Evolutionary conservation across 2,888 invertebrate genomes (phyloP).

Genomic region (Smittia sp.): DNA sequence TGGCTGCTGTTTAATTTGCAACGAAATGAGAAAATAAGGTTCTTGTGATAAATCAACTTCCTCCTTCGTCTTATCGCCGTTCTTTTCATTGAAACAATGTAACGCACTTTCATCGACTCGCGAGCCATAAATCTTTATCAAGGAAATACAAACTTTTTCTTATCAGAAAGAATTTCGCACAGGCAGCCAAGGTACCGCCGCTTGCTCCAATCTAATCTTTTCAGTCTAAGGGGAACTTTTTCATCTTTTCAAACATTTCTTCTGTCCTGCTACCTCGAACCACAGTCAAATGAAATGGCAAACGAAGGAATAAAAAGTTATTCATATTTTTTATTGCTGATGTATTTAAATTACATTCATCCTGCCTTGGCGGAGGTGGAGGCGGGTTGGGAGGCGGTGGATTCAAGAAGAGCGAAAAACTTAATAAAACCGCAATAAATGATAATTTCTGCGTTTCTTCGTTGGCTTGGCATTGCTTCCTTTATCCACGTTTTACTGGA

Average conservation of each 20-base stretch:
- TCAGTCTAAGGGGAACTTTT: too few relatives aligned
- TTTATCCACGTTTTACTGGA: not conserved
- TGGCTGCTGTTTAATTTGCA: not conserved
- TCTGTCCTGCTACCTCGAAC: too few relatives aligned
- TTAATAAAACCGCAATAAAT: slow-evolving; percentile 10
- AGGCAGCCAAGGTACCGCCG: too few relatives aligned
- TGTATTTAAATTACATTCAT: not conserved
- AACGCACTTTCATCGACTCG: too few relatives aligned
- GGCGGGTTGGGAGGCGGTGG: too few relatives aligned
- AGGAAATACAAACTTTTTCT: too few relatives aligned
- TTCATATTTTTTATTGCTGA: slow-evolving; percentile 2
- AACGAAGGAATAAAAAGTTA: not conserved
- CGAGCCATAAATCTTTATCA: too few relatives aligned
- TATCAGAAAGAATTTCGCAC: too few relatives aligned
- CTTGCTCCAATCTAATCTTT: too few relatives aligned
- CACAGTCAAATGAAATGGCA: not conserved
- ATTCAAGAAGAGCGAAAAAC: not conserved
- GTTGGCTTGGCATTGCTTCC: not conserved
- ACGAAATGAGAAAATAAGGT: not conserved
- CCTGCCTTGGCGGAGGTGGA: not conserved
- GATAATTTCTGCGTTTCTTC: not conserved
- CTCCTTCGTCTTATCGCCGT: not conserved
- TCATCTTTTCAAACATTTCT: too few relatives aligned
- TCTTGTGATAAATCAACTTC: not conserved
- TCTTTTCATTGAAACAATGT: too few relatives aligned